phyloP scores from a whole-genome alignment of 2,888 invertebrate species.

The Cheilosia vernalis region DNA sequence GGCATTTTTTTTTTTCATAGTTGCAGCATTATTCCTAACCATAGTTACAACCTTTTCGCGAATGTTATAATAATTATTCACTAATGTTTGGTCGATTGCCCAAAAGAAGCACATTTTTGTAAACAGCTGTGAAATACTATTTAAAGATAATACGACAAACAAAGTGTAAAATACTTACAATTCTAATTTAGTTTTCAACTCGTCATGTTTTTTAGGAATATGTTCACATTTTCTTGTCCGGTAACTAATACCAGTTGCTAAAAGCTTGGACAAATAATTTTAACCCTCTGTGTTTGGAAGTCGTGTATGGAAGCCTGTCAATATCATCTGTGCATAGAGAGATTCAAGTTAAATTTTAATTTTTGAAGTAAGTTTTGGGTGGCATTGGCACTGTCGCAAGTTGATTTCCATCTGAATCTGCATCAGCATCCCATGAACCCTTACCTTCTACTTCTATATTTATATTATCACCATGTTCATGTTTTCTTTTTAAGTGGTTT shows the following conservation, averaged over 20 bases:
- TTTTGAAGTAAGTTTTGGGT: constrained; percentile 5
- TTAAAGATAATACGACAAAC: too few species aligned
- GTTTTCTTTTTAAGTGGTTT: constrained; percentile 23
- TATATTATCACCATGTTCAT: constrained; percentile 4
- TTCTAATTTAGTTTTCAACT: too few species aligned
- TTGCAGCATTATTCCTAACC: constrained; percentile 25
- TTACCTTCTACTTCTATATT: neutral
- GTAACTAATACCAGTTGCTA: too few species aligned
- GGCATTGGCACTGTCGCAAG: neutral
- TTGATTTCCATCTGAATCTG: constrained; percentile 25
- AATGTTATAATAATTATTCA: constrained; percentile 7
- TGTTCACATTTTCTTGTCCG: too few species aligned
- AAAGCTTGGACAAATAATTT: too few species aligned
- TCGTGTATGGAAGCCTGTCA: too few species aligned
- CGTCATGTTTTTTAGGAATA: too few species aligned
- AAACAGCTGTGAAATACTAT: too few species aligned
- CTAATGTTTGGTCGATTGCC: too few species aligned
- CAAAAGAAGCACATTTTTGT: too few species aligned
- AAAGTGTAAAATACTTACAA: too few species aligned
- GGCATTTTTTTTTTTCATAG: constrained; percentile 6
- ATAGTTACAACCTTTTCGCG: constrained; percentile 24
- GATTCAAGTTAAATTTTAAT: constrained; percentile 26
- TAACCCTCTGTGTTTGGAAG: too few species aligned
- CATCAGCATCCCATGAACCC: constrained; percentile 5
- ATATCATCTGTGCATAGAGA: neutral